Evolutionary conservation across 2,888 invertebrate genomes (phyloP).

Genomic region (Cheilosia variabilis): DNA sequence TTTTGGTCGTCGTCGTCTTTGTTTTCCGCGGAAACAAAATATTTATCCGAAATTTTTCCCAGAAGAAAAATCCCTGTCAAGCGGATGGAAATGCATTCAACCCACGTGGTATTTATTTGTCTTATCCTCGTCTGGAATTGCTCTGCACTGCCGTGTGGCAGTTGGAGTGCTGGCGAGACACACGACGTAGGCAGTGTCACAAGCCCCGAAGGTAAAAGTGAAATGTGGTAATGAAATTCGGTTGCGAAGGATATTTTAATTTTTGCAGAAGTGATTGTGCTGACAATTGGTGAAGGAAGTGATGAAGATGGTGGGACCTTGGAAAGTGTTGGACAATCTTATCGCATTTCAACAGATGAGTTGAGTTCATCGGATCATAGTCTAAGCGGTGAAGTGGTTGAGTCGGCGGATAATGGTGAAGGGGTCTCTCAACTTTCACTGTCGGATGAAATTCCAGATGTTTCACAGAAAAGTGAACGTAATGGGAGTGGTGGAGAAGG

Average conservation of each 20-base stretch:
- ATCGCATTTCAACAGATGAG: slow-evolving; percentile 4
- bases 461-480: neutral
- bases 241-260: neutral
- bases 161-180: neutral
- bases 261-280: slow-evolving; percentile 11
- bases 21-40: slow-evolving; percentile 2
- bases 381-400: slow-evolving; percentile 1
- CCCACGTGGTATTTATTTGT: neutral
- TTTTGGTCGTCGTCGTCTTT: neutral
- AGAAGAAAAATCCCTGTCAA: neutral
- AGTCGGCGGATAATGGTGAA: slow-evolving; percentile 4
- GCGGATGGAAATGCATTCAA: slow-evolving; percentile 22
- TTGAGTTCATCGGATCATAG: neutral
- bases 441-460: neutral
- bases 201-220: slow-evolving; percentile 17
- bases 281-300: slow-evolving; percentile 6
- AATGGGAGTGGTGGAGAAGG: neutral
- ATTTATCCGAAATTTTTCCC: neutral
- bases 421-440: neutral
- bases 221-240: neutral
- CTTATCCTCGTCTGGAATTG: slow-evolving; percentile 1
- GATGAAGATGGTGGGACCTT: neutral
- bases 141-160: slow-evolving; percentile 9
- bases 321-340: neutral
- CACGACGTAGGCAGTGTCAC: neutral